Evolutionary conservation across 2,888 invertebrate genomes (phyloP), one percentile per base, ranked within the genome.

Genomic region (Rhagonycha lutea): DNA sequence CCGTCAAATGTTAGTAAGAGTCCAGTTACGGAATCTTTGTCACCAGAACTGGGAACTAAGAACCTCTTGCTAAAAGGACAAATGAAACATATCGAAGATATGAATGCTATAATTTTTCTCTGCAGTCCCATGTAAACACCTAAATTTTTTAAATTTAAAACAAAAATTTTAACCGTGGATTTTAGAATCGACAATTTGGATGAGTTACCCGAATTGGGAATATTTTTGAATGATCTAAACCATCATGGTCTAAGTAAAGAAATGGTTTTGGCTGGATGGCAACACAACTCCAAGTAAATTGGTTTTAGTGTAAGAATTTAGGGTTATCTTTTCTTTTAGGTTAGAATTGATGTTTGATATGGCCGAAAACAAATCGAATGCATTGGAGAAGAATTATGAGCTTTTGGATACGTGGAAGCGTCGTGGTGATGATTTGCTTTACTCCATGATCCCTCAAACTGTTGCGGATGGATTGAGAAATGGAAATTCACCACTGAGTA

Each of bases 401-500:
- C 89, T 95, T 61, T 88, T 94, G 4, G 96, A 96, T 84, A 92
- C 94, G 61, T 96, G 96, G 95, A 95, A 95, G 85, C 91, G 92
- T 76, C 92, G 94, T 81, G 94, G 96, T 0, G 96, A 97, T 84
- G 94, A 94, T 78, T 89, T 97, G 2, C 88, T 97, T 0, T 96
- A 96, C 85, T 95, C 96, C 0, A 97, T 97, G 96, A 95, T 97
- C 84, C 97, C 97, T 0, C 91, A 93, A 83, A 91, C 92, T 0
- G 93, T 96, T 23, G 96, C 96, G 0, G 94, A 95, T 83, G 91
- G 94, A 77, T 90, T 96, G 81, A 90, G 95, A 75, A 89, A 91
- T 28, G 96, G 96, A 0, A 92, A 92, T 75, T 92, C 94, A 82
- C 91, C 94, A 0, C 89, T 95, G 83, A 91, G 91, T 62, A 95